These are phyloP conservation scores for Bombus ignitus DNA, from an alignment of 1,140 invertebrate genomes.

Conservation along the genomic window DNA sequence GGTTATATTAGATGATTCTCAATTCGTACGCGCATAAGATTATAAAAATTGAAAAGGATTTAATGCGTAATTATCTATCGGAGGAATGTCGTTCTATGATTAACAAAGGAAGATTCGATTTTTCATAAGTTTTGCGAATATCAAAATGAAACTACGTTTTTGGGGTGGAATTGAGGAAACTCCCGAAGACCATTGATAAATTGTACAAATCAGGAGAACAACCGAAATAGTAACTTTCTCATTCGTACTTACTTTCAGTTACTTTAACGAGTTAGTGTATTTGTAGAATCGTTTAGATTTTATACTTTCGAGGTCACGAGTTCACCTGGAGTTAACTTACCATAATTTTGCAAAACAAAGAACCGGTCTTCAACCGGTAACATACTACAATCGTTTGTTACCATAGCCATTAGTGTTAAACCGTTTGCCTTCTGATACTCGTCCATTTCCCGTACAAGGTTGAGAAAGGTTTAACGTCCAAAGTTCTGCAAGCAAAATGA, in stretches of 20 bases:
- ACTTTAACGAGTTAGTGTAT: not conserved
- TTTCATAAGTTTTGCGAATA: not conserved
- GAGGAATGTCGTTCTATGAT: not conserved
- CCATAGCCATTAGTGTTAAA: constrained; percentile 12
- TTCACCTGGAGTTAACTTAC: not conserved
- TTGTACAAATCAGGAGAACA: not conserved
- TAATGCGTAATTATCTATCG: not conserved
- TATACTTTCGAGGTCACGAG: not conserved
- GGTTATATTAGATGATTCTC: not conserved
- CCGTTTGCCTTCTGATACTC: constrained; percentile 20
- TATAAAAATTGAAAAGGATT: not conserved
- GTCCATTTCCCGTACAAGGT: not conserved
- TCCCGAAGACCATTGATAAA: not conserved
- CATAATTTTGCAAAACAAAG: too few species aligned
- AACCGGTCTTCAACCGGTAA: not conserved
- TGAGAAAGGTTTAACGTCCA: not conserved
- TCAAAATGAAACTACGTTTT: too few species aligned
- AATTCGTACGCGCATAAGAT: not conserved
- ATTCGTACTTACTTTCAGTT: not conserved
- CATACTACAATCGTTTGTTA: constrained; percentile 29
- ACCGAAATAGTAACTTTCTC: not conserved
- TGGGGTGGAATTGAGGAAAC: not conserved
- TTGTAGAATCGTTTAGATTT: not conserved
- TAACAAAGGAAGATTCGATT: not conserved
- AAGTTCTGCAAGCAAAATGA: not conserved